Percentiles rank a stretch among this genome's conserved stretches.
phyloP scores from a whole-genome alignment of 2,888 invertebrate genomes.

The Bombylius major region DNA sequence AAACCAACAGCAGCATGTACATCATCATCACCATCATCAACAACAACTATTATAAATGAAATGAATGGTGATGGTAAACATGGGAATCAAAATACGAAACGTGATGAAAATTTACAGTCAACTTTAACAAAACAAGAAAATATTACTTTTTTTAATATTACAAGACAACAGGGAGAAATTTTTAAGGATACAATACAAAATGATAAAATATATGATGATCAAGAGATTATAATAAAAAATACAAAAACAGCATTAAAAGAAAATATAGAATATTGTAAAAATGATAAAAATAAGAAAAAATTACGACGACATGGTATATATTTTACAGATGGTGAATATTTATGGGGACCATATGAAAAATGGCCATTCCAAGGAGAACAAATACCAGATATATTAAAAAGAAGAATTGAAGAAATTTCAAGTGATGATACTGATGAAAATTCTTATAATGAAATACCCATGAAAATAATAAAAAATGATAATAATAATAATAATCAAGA shows the following conservation, averaged over 20 bases:
- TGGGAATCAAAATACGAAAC: constrained; percentile 5
- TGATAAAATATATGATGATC: no score
- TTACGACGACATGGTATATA: constrained; percentile 19
- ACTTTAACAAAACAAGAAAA: constrained; percentile 1
- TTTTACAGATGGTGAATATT: constrained; percentile 21
- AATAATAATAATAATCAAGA: no score
- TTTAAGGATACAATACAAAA: constrained; percentile 8
- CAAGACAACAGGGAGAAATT: constrained; percentile 10
- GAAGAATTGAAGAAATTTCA: no score
- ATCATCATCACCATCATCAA: not conserved
- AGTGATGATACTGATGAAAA: not conserved
- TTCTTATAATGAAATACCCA: no score
- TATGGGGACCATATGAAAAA: constrained; percentile 7
- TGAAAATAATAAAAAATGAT: no score
- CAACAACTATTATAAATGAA: no score
- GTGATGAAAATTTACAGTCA: constrained; percentile 6
- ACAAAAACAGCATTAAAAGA: no score
- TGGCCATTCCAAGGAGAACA: not conserved
- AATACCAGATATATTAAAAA: not conserved
- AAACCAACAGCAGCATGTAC: not conserved
- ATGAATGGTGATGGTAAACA: not conserved
- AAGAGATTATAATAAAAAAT: no score
- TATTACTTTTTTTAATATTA: constrained; percentile 2
- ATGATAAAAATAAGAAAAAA: constrained; percentile 6
- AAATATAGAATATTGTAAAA: no score